Percentiles rank a stretch among this genome's conserved stretches.
These are phyloP conservation scores for Rhagonycha lutea DNA, from an alignment of 2,888 invertebrate species.

Conservation along the genomic window DNA sequence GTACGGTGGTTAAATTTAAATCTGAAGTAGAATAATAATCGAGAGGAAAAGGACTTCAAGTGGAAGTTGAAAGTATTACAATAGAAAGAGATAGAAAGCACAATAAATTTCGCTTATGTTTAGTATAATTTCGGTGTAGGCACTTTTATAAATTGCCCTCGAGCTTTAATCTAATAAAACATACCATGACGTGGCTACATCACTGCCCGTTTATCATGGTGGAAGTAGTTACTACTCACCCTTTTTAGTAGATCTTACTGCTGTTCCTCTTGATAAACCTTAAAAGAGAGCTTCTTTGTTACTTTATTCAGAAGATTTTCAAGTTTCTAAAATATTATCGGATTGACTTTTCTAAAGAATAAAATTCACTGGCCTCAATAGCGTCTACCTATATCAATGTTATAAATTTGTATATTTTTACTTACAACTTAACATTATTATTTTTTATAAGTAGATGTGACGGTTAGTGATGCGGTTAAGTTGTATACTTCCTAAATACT, in stretches of 20 bases:
- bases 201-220: conserved; percentile 33
- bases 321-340: conserved; percentile 12
- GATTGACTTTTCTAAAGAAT: conserved; percentile 1
- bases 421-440: neutral
- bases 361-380: neutral
- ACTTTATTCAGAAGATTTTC: conserved; percentile 15
- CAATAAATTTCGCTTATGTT: conserved; percentile 41
- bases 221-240: conserved; percentile 28
- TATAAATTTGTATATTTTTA: conserved; percentile 3
- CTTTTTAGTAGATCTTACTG: conserved; percentile 14
- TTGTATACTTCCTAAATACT: neutral
- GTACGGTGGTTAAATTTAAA: conserved; percentile 41
- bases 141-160: conserved; percentile 37
- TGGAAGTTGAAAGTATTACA: conserved; percentile 29
- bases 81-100: conserved; percentile 32
- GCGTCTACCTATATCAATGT: neutral
- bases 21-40: conserved; percentile 41
- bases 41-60: conserved; percentile 32
- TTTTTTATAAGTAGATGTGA: neutral
- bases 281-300: conserved; percentile 4
- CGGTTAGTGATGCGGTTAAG: neutral
- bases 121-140: conserved; percentile 38
- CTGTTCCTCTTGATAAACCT: conserved; percentile 12
- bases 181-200: conserved; percentile 33
- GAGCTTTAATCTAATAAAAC: conserved; percentile 37